Evolutionary conservation across 2,113 vertebrate genomes (phyloP).

Genomic region (Pluvianellus socialis): DNA sequence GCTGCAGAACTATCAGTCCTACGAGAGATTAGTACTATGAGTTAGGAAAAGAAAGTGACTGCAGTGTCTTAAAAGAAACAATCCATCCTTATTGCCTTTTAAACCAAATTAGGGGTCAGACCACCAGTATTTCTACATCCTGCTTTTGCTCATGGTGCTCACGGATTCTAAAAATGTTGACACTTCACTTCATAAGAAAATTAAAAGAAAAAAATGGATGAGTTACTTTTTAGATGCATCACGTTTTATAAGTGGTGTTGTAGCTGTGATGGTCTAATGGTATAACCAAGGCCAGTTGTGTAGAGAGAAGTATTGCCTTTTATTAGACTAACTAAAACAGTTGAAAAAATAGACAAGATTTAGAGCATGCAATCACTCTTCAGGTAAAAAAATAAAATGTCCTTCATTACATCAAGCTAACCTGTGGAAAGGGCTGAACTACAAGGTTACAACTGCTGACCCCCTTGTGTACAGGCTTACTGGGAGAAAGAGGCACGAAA

Average conservation of each 20-base stretch:
- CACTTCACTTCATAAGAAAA: not conserved
- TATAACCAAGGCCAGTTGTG: not conserved
- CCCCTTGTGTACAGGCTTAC: not conserved
- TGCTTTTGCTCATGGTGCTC: slow-evolving; percentile 4
- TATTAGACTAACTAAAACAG: not conserved
- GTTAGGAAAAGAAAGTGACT: not conserved
- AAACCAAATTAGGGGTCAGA: not conserved
- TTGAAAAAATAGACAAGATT: not conserved
- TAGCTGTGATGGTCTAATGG: not conserved
- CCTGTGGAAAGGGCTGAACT: not conserved
- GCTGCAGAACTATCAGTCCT: not conserved
- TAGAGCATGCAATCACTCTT: not conserved
- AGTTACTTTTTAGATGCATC: not conserved
- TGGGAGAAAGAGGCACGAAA: not conserved
- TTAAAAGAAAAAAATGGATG: not conserved
- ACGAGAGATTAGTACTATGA: not conserved
- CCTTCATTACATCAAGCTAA: not conserved
- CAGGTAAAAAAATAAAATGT: not conserved
- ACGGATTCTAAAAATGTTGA: slow-evolving; percentile 3
- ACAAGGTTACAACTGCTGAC: not conserved
- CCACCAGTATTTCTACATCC: slow-evolving; percentile 16
- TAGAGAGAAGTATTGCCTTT: not conserved
- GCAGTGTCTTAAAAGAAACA: not conserved
- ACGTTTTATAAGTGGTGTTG: not conserved
- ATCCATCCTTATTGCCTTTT: not conserved